A percentile compares a stretch with the other conserved stretches of the same genome.
Conservation (phyloP, 2,797 vertebrate species). For the Pachyuromys duprasi region DNA sequence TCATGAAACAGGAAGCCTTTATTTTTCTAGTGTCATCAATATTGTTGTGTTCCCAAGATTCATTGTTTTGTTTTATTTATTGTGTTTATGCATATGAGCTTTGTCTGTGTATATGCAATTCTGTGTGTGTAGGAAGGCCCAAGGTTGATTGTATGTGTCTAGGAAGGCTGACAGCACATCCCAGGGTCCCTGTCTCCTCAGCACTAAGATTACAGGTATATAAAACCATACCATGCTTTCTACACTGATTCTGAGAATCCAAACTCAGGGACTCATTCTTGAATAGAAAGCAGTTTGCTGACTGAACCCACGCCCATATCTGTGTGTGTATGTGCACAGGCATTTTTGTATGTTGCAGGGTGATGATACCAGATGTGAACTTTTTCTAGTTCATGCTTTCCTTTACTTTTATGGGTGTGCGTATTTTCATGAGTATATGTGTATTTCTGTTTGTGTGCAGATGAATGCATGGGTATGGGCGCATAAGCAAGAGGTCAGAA, state of each 20-base stretch:
- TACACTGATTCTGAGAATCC: neutral
- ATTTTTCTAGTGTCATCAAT: neutral
- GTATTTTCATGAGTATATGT: neutral
- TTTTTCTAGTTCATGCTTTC: neutral
- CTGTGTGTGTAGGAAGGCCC: neutral
- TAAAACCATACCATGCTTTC: neutral
- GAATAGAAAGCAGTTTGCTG: neutral
- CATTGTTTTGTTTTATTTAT: neutral
- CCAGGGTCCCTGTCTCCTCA: neutral
- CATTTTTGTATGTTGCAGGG: too few relatives aligned
- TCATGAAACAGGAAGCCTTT: neutral
- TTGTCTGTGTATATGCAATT: too few relatives aligned
- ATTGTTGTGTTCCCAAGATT: neutral
- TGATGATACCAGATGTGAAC: neutral
- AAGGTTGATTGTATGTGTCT: too few relatives aligned
- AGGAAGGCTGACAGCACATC: neutral
- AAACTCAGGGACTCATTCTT: neutral
- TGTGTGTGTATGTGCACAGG: neutral
- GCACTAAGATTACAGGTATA: neutral
- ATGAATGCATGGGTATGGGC: too few relatives aligned
- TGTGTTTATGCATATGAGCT: neutral
- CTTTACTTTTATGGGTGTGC: neutral
- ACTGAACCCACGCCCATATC: neutral
- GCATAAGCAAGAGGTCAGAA: neutral
- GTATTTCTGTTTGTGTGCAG: neutral